A percentile compares a stretch with the other conserved stretches of the same genome.
These are phyloP conservation scores for Colostygia pectinataria DNA, from an alignment of 2,888 invertebrate genomes.

Conservation along the genomic window DNA sequence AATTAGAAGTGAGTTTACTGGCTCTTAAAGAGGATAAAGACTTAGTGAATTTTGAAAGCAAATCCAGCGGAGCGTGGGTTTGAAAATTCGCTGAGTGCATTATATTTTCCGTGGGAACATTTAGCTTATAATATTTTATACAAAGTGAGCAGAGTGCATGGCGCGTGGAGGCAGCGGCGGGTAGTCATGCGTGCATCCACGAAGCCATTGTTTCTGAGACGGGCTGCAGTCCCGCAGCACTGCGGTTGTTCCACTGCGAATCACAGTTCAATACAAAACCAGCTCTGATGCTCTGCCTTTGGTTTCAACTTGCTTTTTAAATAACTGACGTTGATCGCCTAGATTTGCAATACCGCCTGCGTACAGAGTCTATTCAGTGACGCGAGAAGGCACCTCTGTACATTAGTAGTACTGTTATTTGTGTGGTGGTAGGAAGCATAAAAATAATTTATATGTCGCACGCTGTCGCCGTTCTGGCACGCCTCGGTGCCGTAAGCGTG, in stretches of 20 bases:
- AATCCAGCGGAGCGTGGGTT: conserved; percentile 8
- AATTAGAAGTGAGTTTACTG: conserved; percentile 11
- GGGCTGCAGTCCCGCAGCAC: conserved; percentile 20
- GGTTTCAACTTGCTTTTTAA: too few species aligned
- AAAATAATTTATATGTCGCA: conserved; percentile 56
- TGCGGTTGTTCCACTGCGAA: conserved; percentile 15
- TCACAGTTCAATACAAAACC: background rate
- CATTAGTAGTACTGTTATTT: conserved; percentile 1
- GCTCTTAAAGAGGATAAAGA: conserved; percentile 12
- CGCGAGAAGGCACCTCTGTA: background rate
- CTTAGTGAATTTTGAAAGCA: conserved; percentile 6
- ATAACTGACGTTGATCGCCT: too few species aligned
- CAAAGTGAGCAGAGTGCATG: conserved; percentile 20
- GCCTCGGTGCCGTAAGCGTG: conserved; percentile 20
- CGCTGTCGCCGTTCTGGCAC: conserved; percentile 33
- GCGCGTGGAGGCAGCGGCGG: conserved; percentile 11
- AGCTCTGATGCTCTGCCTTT: background rate
- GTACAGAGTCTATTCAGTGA: background rate
- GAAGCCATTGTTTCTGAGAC: conserved; percentile 45
- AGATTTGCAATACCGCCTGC: background rate
- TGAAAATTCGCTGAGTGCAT: conserved; percentile 24
- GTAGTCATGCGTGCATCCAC: conserved; percentile 34
- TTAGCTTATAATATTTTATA: conserved; percentile 32
- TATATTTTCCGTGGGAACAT: conserved; percentile 25
- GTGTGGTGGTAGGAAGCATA: conserved; percentile 46